Evolutionary conservation across 2,888 invertebrate species (phyloP).

Genomic region (Onthophagus sagittarius): DNA sequence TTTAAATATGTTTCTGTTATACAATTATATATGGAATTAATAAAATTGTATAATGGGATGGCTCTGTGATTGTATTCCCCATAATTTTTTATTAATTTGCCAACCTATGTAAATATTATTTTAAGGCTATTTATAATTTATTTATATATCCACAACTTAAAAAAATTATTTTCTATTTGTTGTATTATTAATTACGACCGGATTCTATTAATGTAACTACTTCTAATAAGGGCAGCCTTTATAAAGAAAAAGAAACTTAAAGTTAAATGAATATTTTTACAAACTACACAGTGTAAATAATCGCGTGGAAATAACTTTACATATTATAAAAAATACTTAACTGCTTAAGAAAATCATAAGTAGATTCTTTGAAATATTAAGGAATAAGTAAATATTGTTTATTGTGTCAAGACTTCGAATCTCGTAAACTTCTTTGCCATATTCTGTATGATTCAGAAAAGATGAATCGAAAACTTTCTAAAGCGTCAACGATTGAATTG

Average conservation of each 20-base stretch:
- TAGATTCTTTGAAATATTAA: neutral
- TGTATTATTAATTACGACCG: neutral
- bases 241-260: neutral
- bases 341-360: neutral
- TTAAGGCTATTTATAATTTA: neutral
- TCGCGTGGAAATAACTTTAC: neutral
- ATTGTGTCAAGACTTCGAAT: neutral
- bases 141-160: neutral
- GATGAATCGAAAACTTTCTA: neutral
- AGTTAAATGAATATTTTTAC: neutral
- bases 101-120: neutral
- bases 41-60: neutral
- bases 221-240: neutral
- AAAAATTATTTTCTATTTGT: neutral
- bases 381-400: neutral
- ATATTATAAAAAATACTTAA: neutral
- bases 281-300: neutral
- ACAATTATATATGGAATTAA: neutral
- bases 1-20: neutral
- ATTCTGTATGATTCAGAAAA: neutral
- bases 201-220: neutral
- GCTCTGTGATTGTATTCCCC: neutral
- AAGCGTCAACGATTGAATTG: neutral
- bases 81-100: neutral
- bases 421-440: neutral